Evolutionary conservation across 2,113 vertebrate genomes (phyloP), one percentile per base, ranked within the genome.

Genomic region (Mesitornis unicolor): DNA sequence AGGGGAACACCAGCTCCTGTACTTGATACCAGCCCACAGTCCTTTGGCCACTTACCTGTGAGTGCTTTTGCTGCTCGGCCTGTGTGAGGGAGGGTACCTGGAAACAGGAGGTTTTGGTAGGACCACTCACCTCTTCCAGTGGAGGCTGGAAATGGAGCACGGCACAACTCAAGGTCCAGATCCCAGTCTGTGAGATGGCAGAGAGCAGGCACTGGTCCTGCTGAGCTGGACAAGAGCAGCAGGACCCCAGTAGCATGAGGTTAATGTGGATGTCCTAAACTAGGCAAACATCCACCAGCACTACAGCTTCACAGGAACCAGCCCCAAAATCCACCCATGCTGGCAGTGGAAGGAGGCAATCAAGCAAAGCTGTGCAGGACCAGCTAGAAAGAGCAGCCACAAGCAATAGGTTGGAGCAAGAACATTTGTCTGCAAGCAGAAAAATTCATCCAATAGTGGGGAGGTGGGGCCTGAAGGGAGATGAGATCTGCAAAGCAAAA

Each of bases 101-200:
- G 31, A 48, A 63, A 57, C 0, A 0, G 1, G 14, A 45, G 28
- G 17, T 25, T 64, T 83, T 7, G 3, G 24, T 36, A n/a, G 63
- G 24, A 33, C 24, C 5, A 1, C 42, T 42, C 45, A 33, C 12
- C 42, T 25, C 45, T 50, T 68, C 47, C 51, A 36, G 7, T 5
- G 4, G 20, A 11, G 68, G 54, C 47, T 47, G 36, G 17, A 47
- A 54, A 13, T 2, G 43, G 42, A 69, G 47, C 53, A 28, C 5
- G 0, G 14, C 4, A 31, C 1, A 0, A 35, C n/a, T 17, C 1
- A 0, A 43, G 33, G 35, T 50, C 36, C 57, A 33, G 40, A 59
- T 2, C 15, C 18, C 0, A 1, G 13, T 16, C n/a, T 1, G 1
- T 20, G 60, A 45, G 38, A 33, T 10, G 24, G 33, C 35, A 43